Percentiles rank a stretch among this genome's conserved stretches.
Conservation (phyloP, 2,113 vertebrate genomes). For the Tupaia chinensis region DNA sequence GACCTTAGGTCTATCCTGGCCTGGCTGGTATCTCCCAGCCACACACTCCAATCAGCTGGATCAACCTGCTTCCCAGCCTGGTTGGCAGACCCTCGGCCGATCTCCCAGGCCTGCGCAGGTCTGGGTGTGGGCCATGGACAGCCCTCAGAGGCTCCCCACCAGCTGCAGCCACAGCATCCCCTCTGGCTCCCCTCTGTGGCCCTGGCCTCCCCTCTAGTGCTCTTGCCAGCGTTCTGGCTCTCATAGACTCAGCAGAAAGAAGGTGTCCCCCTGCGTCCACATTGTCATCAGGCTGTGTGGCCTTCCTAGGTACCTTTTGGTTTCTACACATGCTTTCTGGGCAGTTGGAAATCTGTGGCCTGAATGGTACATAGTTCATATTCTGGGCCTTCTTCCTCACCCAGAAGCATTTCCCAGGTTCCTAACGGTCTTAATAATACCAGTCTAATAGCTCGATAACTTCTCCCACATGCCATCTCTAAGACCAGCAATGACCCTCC, state of each 20-base stretch:
- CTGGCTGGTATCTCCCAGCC: background rate
- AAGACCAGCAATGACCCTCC: background rate
- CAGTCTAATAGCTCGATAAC: background rate
- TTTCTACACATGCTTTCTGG: too few species aligned
- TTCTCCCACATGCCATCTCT: background rate
- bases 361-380: background rate
- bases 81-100: fast-evolving
- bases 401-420: background rate
- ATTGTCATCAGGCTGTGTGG: background rate
- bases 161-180: background rate
- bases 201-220: too few species aligned
- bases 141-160: background rate
- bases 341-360: background rate
- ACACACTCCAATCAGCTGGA: background rate
- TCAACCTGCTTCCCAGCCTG: background rate
- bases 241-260: background rate
- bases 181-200: background rate
- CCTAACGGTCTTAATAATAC: background rate
- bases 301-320: too few species aligned
- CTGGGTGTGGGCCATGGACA: fast-evolving
- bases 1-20: fast-evolving
- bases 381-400: too few species aligned
- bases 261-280: background rate
- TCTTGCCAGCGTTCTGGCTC: too few species aligned
- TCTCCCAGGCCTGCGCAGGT: background rate